These are phyloP conservation scores for Oreochromis aureus DNA, from an alignment of 2,113 vertebrate species.

Conservation along the genomic window DNA sequence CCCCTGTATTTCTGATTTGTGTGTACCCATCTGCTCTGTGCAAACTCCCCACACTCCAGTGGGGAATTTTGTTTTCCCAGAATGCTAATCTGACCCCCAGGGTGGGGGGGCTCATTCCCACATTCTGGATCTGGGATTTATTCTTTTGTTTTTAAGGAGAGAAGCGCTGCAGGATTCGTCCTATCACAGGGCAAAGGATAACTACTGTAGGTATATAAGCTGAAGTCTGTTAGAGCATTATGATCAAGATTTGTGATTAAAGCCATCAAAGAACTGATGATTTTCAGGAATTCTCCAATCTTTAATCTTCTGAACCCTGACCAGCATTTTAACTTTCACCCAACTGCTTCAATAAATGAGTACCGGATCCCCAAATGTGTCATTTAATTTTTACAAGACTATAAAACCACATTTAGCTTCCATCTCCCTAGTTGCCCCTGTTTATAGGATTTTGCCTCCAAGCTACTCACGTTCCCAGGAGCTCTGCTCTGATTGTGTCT, in stretches of 20 bases:
- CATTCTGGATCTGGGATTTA: slow-evolving; percentile 52
- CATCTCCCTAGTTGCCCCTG: background rate
- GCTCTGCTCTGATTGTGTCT: slow-evolving; percentile 26
- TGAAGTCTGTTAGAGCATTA: background rate
- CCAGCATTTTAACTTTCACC: slow-evolving; percentile 27
- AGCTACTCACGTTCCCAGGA: background rate
- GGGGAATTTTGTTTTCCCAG: slow-evolving; percentile 71
- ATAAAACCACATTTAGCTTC: slow-evolving; percentile 25
- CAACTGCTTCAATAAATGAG: slow-evolving; percentile 1
- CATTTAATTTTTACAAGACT: slow-evolving; percentile 13
- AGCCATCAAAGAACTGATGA: background rate
- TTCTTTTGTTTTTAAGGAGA: slow-evolving; percentile 55
- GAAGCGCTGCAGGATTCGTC: slow-evolving; percentile 11
- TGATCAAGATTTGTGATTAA: background rate
- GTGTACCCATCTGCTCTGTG: slow-evolving; percentile 55
- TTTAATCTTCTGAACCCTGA: background rate
- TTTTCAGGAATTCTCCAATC: background rate
- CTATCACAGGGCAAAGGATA: background rate
- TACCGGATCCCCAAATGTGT: background rate
- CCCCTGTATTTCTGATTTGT: slow-evolving; percentile 39
- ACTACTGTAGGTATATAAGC: background rate
- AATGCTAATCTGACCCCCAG: slow-evolving; percentile 55
- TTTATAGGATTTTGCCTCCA: slow-evolving; percentile 8
- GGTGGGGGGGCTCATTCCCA: slow-evolving; percentile 60
- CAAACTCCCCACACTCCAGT: slow-evolving; percentile 56